Conservation (phyloP, 1,140 invertebrate genomes). For the Maconellicoccus hirsutus region DNA sequence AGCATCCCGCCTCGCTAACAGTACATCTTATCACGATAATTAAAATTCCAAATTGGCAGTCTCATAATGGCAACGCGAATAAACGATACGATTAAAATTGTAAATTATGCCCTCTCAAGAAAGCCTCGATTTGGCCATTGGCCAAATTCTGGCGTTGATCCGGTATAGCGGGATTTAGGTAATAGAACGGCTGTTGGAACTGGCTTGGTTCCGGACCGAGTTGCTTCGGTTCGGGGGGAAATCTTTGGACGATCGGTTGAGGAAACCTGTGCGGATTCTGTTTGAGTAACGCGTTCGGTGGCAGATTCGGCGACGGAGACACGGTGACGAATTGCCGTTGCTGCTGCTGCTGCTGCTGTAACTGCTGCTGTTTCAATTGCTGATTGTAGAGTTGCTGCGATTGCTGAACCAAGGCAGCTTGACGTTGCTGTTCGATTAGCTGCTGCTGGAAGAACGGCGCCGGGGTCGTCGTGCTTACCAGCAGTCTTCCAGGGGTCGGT, state of each 20-base stretch:
- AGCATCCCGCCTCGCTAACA: neutral
- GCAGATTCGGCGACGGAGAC: neutral
- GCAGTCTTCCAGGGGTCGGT: neutral
- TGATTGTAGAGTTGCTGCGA: conserved; percentile 60
- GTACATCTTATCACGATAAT: neutral
- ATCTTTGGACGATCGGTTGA: conserved; percentile 20
- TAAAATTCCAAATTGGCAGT: conserved; percentile 15
- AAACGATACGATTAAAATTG: conserved; percentile 27
- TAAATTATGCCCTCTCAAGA: conserved; percentile 53
- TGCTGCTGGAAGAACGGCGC: conserved; percentile 42
- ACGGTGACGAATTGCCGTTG: conserved; percentile 25
- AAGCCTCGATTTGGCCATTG: conserved; percentile 61
- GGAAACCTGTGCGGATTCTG: conserved; percentile 28
- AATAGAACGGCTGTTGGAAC: conserved; percentile 45
- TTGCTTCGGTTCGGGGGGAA: conserved; percentile 22
- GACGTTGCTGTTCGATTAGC: conserved; percentile 55
- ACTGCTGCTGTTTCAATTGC: conserved; percentile 48
- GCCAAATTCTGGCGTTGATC: conserved; percentile 28
- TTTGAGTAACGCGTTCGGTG: conserved; percentile 23
- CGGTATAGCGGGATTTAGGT: conserved; percentile 40
- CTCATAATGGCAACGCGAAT: conserved; percentile 16
- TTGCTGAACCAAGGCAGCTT: conserved; percentile 48
- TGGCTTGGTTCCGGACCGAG: conserved; percentile 35
- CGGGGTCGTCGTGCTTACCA: neutral
- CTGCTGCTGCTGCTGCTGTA: conserved; percentile 28